A percentile compares a stretch with the other conserved stretches of the same genome.
Evolutionary conservation across 2,888 invertebrate species (phyloP).

Genomic region (Hypena proboscidalis): DNA sequence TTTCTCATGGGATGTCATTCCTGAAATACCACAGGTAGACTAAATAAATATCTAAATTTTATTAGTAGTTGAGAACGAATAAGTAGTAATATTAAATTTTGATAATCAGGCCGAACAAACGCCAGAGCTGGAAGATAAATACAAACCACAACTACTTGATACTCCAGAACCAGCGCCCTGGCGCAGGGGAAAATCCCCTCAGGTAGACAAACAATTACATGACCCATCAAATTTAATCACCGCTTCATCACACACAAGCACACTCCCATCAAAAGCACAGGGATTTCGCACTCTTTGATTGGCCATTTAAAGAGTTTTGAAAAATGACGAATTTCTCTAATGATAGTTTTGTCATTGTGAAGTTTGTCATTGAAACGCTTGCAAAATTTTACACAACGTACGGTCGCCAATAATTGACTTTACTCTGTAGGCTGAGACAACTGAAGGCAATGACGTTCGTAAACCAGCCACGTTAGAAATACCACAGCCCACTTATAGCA

Average conservation of each 20-base stretch:
- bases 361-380: slow-evolving; percentile 31
- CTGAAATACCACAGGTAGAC: slow-evolving; percentile 80
- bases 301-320: slow-evolving; percentile 18
- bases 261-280: slow-evolving; percentile 37
- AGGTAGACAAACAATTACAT: slow-evolving; percentile 58
- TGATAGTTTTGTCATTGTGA: slow-evolving; percentile 10
- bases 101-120: slow-evolving; percentile 75
- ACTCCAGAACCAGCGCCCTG: slow-evolving; percentile 66
- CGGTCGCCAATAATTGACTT: slow-evolving; percentile 73
- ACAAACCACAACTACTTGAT: slow-evolving; percentile 73
- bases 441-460: slow-evolving; percentile 65
- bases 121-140: slow-evolving; percentile 74
- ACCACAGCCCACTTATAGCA: slow-evolving; percentile 71
- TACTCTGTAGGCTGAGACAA: slow-evolving; percentile 76
- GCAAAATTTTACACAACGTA: slow-evolving; percentile 54
- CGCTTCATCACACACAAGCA: slow-evolving; percentile 40
- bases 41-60: slow-evolving; percentile 15
- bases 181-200: slow-evolving; percentile 74
- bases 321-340: slow-evolving; percentile 23
- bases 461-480: slow-evolving; percentile 69
- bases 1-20: slow-evolving; percentile 78
- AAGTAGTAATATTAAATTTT: slow-evolving; percentile 33
- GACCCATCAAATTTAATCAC: slow-evolving; percentile 16
- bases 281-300: slow-evolving; percentile 35
- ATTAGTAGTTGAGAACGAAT: slow-evolving; percentile 13